These are phyloP conservation scores for Epirrita christyi DNA, from an alignment of 2,888 invertebrate species.

Conservation along the genomic window DNA sequence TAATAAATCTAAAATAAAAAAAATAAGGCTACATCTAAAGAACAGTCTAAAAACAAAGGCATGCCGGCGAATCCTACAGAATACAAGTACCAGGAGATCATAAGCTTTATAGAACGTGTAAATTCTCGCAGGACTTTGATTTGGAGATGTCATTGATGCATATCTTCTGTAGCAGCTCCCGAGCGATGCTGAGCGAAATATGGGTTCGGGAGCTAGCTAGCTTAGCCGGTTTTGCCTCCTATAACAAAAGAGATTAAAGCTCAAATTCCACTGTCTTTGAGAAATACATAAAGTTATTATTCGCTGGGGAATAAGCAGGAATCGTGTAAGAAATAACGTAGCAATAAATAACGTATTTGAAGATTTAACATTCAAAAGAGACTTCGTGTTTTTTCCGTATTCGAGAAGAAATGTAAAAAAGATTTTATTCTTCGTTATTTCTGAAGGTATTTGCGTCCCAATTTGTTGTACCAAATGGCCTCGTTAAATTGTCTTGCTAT, in stretches of 20 bases:
- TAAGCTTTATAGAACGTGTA: conserved; percentile 89
- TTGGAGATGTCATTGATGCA: conserved; percentile 93
- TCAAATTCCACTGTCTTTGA: conserved; percentile 26
- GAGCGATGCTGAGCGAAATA: conserved; percentile 91
- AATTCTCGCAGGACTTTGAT: conserved; percentile 94
- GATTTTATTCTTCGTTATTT: background rate
- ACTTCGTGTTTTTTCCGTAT: background rate
- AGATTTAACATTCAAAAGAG: background rate
- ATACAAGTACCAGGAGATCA: conserved; percentile 46
- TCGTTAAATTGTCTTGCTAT: background rate
- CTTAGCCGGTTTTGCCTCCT: conserved; percentile 85
- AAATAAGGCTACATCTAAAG: no score
- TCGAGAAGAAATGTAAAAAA: background rate
- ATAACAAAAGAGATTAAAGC: conserved; percentile 43
- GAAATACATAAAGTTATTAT: background rate
- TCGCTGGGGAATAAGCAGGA: background rate
- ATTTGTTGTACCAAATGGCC: background rate
- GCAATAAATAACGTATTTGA: background rate
- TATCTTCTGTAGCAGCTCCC: conserved; percentile 93
- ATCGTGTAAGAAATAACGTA: background rate
- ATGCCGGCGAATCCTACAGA: no score
- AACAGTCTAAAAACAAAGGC: no score
- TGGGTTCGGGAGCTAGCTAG: conserved; percentile 92
- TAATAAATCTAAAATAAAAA: no score
- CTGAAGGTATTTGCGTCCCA: background rate